phyloP scores from a whole-genome alignment of 2,113 vertebrate genomes.

The Columbina picui region DNA sequence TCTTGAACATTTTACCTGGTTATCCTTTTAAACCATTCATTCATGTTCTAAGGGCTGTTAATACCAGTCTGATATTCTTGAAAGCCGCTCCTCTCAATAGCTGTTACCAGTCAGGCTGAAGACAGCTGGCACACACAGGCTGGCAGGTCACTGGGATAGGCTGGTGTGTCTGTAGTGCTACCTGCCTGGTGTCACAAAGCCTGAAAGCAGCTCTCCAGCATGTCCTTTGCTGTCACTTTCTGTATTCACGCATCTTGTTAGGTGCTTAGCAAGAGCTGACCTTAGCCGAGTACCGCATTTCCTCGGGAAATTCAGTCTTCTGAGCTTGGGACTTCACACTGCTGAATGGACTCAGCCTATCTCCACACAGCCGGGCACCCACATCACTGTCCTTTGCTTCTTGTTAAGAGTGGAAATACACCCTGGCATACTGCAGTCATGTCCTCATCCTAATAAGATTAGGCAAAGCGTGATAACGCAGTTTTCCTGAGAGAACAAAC shows the following conservation, averaged over 20 bases:
- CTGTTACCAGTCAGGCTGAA: background rate
- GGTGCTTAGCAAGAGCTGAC: background rate
- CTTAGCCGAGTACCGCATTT: background rate
- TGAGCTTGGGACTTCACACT: background rate
- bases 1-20: background rate
- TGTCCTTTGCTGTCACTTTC: conserved; percentile 14
- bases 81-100: background rate
- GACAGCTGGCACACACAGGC: background rate
- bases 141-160: background rate
- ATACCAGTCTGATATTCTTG: background rate
- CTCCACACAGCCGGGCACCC: background rate
- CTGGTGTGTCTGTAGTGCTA: background rate
- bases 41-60: background rate
- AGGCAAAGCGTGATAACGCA: background rate
- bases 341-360: background rate
- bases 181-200: background rate
- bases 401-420: background rate
- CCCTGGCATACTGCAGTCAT: background rate
- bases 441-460: background rate
- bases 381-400: background rate
- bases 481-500: background rate
- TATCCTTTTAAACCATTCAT: background rate
- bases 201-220: conserved; percentile 33
- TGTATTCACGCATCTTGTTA: background rate
- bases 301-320: background rate